Base-by-base conservation (phyloP, 2,113 vertebrate genomes). In the Albula glossodonta region DNA sequence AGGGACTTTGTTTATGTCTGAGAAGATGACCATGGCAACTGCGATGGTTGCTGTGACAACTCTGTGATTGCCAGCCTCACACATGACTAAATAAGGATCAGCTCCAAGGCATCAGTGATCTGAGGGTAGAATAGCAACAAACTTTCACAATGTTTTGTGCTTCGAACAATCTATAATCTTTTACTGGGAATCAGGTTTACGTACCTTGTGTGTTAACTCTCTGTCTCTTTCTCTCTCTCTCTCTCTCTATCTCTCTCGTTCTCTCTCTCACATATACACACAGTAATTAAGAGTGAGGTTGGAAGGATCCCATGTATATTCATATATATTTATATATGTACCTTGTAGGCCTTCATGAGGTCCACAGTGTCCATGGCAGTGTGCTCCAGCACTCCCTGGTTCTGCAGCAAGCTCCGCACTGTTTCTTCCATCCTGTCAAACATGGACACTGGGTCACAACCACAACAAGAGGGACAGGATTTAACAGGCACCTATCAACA, bases 351-450 rank as follows among this genome's bases (percentile, higher is more conserved):
- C 92, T 96, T 96, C 93, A 97, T 95, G 93, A 96, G 95, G 91
- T 93, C 95, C 91, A 96, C 93, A 63, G 95, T 94, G 89, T 96
- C 96, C 94, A 96, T 94, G 84, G 95, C 95, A 2, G 95, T 94
- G 91, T 95, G 95, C 85, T 96, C 96, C 91, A 94, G 86, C 84
- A 95, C 90, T 85, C 95, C 96, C 94, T 96, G 97, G 90, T 89
- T 96, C 93, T 97, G 96, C 84, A 98, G 93, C 89, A 98, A 93
- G 88, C 96, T 96, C 90, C 96, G 94, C 89, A 98, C 96, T 22
- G 97, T 98, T 93, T 98, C 97, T 94, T 98, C 97, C 97, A 98
- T 98, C 95, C 97, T 98, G 91, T 87, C 17, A 89, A 82, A 90
- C 51, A 90, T 22, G 88, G 84, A 19, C 50, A n/a, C 50, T 77